These are phyloP conservation scores for Leptodactylus fallax DNA, from an alignment of 2,797 vertebrate genomes.

Conservation along the genomic window DNA sequence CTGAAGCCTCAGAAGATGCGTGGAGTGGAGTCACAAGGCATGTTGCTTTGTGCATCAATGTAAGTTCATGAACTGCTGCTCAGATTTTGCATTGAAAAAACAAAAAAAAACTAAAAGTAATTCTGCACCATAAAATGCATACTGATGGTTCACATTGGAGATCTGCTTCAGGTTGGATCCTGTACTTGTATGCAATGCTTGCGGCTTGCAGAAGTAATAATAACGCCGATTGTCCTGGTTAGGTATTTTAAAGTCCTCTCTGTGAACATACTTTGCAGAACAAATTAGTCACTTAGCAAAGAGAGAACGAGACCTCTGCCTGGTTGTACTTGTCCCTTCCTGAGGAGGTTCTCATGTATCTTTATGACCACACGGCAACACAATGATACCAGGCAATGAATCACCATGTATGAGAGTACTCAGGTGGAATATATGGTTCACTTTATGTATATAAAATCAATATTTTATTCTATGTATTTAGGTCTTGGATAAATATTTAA, in stretches of 20 bases:
- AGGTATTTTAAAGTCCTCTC: too few relatives aligned
- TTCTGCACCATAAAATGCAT: neutral
- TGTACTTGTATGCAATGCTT: neutral
- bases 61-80: slow-evolving; percentile 72
- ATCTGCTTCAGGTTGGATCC: neutral
- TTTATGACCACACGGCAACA: neutral
- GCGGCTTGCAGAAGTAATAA: neutral
- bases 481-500: too few relatives aligned
- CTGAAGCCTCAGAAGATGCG: slow-evolving; percentile 97
- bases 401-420: neutral
- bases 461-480: too few relatives aligned
- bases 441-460: too few relatives aligned
- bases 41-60: slow-evolving; percentile 93
- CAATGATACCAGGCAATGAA: neutral
- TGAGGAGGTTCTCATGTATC: neutral
- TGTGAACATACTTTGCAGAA: neutral
- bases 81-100: neutral
- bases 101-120: neutral
- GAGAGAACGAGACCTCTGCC: too few relatives aligned
- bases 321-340: neutral
- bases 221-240: neutral
- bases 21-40: slow-evolving; percentile 94
- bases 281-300: neutral
- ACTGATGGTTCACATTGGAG: neutral
- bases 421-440: neutral